Evolutionary conservation across 2,888 invertebrate species (phyloP).

Genomic region (Melanophora roralis): DNA sequence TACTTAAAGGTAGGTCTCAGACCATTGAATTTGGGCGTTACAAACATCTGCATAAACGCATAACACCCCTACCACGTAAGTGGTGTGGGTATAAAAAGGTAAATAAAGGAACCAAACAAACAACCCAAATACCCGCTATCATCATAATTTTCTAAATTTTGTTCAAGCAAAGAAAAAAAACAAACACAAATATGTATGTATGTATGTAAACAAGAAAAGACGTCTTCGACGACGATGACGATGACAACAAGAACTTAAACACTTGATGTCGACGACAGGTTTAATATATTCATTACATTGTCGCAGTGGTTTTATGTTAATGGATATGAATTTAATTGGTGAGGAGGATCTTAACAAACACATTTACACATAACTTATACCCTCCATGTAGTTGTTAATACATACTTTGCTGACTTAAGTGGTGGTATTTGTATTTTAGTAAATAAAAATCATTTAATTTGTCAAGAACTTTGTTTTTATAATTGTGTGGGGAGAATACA

Average conservation of each 20-base stretch:
- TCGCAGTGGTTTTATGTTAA: conserved; percentile 57
- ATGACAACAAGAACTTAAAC: no score
- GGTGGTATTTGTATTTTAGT: conserved; percentile 50
- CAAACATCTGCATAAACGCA: no score
- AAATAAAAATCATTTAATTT: conserved; percentile 59
- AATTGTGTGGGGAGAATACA: background rate
- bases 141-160: conserved; percentile 25
- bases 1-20: no score
- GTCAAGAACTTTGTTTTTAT: conserved; percentile 45
- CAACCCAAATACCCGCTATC: conserved; percentile 43
- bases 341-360: conserved; percentile 53
- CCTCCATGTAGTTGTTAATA: background rate
- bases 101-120: conserved; percentile 45
- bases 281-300: conserved; percentile 60
- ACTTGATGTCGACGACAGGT: conserved; percentile 63
- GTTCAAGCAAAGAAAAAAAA: no score
- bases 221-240: conserved; percentile 32
- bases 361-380: conserved; percentile 23
- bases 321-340: conserved; percentile 61
- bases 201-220: conserved; percentile 12
- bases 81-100: background rate
- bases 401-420: conserved; percentile 44
- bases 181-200: background rate
- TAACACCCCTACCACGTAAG: no score
- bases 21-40: no score